Percentiles rank a stretch among this genome's conserved stretches.
Conservation (phyloP, 2,888 invertebrate genomes). For the Cataglyphis altisquamis region DNA sequence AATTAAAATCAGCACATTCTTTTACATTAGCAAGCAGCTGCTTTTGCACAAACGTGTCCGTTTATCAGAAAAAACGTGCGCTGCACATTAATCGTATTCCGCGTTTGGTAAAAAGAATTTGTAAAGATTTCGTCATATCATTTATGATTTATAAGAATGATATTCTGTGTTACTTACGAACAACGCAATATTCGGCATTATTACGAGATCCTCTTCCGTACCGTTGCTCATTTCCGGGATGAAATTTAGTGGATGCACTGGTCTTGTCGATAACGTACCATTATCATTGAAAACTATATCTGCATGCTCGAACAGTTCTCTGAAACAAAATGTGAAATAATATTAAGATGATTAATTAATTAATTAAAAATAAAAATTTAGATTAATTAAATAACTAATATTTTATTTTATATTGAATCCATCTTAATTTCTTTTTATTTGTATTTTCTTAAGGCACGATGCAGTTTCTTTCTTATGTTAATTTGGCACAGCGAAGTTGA, state of each 20-base stretch:
- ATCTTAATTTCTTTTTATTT: no score
- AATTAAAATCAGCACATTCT: not conserved
- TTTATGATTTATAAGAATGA: slow-evolving; percentile 8
- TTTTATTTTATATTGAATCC: no score
- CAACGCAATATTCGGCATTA: slow-evolving; percentile 94
- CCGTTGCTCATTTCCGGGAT: slow-evolving; percentile 93
- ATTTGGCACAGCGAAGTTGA: no score
- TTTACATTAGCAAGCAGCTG: not conserved
- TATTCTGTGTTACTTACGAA: slow-evolving; percentile 92
- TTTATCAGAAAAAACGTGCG: slow-evolving; percentile 20
- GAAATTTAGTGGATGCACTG: slow-evolving; percentile 92
- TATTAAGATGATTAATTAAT: not conserved
- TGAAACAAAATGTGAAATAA: slow-evolving; percentile 81
- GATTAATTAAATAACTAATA: no score
- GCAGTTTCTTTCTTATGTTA: no score
- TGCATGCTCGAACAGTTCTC: slow-evolving; percentile 91
- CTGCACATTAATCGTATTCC: not conserved
- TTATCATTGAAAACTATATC: slow-evolving; percentile 92
- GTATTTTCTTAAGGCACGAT: no score
- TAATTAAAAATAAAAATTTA: no score
- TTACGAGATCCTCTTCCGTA: slow-evolving; percentile 90
- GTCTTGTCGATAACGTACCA: slow-evolving; percentile 90
- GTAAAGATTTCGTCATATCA: not conserved
- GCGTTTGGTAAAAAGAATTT: not conserved
- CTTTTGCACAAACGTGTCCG: not conserved